These are phyloP conservation scores for Pampusana beccarii DNA, from an alignment of 2,113 vertebrate species.

Conservation along the genomic window DNA sequence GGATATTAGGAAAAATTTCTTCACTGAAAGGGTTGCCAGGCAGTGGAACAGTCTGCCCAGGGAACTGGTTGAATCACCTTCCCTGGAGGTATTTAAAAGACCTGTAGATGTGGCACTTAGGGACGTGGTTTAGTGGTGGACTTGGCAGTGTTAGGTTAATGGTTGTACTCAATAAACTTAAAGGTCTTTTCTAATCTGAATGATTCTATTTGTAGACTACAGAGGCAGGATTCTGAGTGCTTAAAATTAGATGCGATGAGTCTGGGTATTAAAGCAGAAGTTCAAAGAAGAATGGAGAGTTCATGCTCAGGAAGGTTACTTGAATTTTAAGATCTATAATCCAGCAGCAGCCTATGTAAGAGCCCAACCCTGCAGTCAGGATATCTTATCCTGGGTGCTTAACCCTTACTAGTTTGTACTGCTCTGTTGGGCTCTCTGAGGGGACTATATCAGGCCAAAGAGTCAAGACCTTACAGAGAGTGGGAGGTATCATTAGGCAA, in stretches of 20 bases:
- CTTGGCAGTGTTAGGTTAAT: not conserved
- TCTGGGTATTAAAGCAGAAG: not conserved
- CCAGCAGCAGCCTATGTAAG: not conserved
- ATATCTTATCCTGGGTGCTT: not conserved
- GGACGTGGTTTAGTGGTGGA: not conserved
- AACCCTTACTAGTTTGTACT: not conserved
- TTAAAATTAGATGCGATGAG: not conserved
- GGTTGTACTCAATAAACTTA: rapidly evolving
- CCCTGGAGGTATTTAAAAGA: not conserved
- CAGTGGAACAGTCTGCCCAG: not conserved
- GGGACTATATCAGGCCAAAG: not conserved
- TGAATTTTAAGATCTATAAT: not conserved
- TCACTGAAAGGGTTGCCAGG: rapidly evolving
- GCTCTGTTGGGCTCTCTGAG: not conserved
- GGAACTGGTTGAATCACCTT: not conserved
- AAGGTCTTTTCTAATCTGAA: not conserved
- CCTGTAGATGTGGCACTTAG: not conserved
- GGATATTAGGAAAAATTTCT: not conserved
- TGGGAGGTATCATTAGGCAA: not conserved
- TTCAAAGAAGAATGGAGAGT: not conserved
- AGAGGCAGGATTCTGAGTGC: not conserved
- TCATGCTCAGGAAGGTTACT: not conserved
- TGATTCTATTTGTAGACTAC: not conserved
- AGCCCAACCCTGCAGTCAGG: not conserved
- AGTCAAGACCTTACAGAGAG: not conserved